A percentile compares a stretch with the other conserved stretches of the same genome.
These are phyloP conservation scores for Ferrisia virgata DNA, from an alignment of 2,888 invertebrate genomes.

Conservation along the genomic window DNA sequence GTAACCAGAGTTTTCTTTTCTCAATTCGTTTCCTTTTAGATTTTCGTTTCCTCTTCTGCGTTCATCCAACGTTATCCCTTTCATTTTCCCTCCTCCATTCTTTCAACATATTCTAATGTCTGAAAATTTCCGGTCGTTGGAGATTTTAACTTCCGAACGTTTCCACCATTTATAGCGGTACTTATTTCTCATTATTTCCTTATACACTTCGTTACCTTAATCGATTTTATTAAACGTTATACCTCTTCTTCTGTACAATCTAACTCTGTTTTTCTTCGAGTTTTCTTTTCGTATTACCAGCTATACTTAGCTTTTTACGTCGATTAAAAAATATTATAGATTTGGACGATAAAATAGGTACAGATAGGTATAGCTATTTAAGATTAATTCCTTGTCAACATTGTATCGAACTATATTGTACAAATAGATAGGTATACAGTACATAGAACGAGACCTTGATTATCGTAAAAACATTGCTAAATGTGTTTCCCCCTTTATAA, in stretches of 20 bases:
- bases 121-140: slow-evolving; percentile 42
- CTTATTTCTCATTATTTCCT: slow-evolving; percentile 43
- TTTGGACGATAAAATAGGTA: not conserved
- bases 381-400: not conserved
- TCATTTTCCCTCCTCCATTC: slow-evolving; percentile 23
- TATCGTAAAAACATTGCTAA: not conserved
- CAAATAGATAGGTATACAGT: not conserved
- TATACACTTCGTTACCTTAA: slow-evolving; percentile 46
- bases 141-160: slow-evolving; percentile 39
- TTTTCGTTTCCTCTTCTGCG: slow-evolving; percentile 14
- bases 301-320: not conserved
- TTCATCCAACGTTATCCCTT: not conserved
- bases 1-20: slow-evolving; percentile 46
- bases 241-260: not conserved
- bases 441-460: not conserved
- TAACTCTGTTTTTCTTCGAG: not conserved
- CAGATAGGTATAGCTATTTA: too few relatives aligned
- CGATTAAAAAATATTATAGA: not conserved
- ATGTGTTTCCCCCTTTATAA: not conserved
- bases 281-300: not conserved
- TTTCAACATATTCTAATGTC: slow-evolving; percentile 45
- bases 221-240: slow-evolving; percentile 37
- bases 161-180: slow-evolving; percentile 30
- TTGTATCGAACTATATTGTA: not conserved
- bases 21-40: slow-evolving; percentile 42